Evolutionary conservation across 1,140 invertebrate genomes (phyloP).

Genomic region (Sarcophaga peregrina): DNA sequence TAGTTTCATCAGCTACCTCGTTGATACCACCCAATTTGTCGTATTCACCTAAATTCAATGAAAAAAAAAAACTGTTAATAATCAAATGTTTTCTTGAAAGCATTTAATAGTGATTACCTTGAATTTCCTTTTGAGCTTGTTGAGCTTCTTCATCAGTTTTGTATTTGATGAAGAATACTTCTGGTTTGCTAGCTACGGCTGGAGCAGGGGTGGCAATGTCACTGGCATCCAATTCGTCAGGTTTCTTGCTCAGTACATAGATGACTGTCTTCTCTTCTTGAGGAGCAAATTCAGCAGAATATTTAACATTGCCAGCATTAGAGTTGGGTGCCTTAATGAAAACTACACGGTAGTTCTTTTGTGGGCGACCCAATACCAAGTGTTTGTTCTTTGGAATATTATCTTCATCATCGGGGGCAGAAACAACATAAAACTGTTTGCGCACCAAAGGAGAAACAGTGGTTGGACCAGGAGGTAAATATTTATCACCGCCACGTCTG

Average conservation of each 20-base stretch:
- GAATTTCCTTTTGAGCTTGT: slow-evolving; percentile 49
- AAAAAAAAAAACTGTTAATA: neutral
- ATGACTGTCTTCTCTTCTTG: slow-evolving; percentile 84
- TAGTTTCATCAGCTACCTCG: slow-evolving; percentile 44
- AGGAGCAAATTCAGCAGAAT: slow-evolving; percentile 48
- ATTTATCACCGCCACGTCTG: slow-evolving; percentile 46
- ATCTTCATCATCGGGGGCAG: slow-evolving; percentile 48
- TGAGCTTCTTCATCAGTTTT: slow-evolving; percentile 71
- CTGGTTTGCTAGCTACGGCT: slow-evolving; percentile 76
- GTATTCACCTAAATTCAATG: slow-evolving; percentile 44
- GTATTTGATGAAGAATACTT: slow-evolving; percentile 78
- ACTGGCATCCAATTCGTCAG: slow-evolving; percentile 68
- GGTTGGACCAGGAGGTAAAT: slow-evolving; percentile 42
- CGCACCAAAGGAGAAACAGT: slow-evolving; percentile 45
- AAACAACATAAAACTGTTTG: slow-evolving; percentile 49
- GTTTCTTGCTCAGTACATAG: slow-evolving; percentile 84
- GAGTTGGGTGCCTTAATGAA: slow-evolving; percentile 83
- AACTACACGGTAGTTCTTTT: slow-evolving; percentile 85
- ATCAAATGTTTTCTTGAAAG: neutral
- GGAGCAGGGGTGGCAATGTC: slow-evolving; percentile 76
- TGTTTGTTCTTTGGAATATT: slow-evolving; percentile 43
- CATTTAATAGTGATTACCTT: slow-evolving; percentile 43
- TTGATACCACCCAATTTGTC: slow-evolving; percentile 46
- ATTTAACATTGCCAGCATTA: slow-evolving; percentile 69
- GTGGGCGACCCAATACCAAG: slow-evolving; percentile 66